Base-by-base conservation (phyloP, 2,113 vertebrate genomes). In the Crotalus helleri region DNA sequence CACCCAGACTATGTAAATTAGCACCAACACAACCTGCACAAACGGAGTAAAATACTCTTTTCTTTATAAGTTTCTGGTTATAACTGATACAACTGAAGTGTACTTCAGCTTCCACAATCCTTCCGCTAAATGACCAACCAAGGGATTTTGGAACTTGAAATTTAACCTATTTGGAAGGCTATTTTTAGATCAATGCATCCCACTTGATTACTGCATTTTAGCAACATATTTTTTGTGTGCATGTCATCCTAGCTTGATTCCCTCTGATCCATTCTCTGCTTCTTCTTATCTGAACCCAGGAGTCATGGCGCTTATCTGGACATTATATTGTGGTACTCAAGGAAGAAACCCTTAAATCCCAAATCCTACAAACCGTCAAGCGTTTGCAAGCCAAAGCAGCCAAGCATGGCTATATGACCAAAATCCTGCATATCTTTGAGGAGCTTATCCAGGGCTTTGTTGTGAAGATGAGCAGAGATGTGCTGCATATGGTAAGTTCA, bases 321-420 rank as follows among this genome's bases (percentile, higher is more conserved):
- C 98, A 98, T 91, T 99, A 98, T 59, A 6, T 99, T 69, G 98
- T 99, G 92, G 94, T 99, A 58, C 97, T 99, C 97, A 97, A 91
- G 90, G 95, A 92, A 0, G 98, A 97, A 17, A 86, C 96, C 1
- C 97, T 96, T 5, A 94, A 92, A 89, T 96, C 94, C 2, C 98
- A 98, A 58, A 96, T 98, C 11, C 96, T 97, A 8, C 95, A 93
- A 89, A 97, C 97, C 0, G 96, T 95, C 53, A 93, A 91, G 90
- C 91, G 93, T 81, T 98, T 99, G 91, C 97, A 95, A 61, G 96
- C 96, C n/a, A 96, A 92, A 90, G 98, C 98, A 0, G 97, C 98
- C 58, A 97, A 95, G 92, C 96, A 95, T 1, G 98, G 98, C 1
- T 97, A 98, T 94, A 95, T 87, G 91, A 95, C 97, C 5, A 95